Conservation (phyloP, 1,140 invertebrate species). For the Pristionchus pacificus region DNA sequence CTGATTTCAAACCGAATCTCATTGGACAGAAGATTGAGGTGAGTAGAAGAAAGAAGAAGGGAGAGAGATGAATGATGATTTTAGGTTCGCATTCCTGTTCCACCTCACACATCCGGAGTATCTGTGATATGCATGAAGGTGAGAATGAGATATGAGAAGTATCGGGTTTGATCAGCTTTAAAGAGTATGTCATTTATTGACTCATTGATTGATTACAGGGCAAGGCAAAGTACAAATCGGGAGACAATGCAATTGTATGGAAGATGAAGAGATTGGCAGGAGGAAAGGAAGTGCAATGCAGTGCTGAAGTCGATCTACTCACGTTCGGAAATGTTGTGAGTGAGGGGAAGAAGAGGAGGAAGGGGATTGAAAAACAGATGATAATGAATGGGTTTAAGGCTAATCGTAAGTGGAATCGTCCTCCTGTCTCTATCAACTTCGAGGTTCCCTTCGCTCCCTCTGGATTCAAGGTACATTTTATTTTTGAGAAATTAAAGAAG, state of each 20-base stretch:
- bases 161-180: too few species aligned
- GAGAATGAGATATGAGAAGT: neutral
- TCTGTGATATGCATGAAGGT: slow-evolving; percentile 90
- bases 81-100: slow-evolving; percentile 75
- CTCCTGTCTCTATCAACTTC: slow-evolving; percentile 99
- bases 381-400: slow-evolving; percentile 27
- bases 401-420: slow-evolving; percentile 98
- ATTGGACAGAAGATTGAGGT: slow-evolving; percentile 94
- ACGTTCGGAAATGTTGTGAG: slow-evolving; percentile 76
- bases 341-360: neutral
- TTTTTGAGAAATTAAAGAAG: too few species aligned
- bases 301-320: slow-evolving; percentile 92
- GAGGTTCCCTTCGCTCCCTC: slow-evolving; percentile 91
- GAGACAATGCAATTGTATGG: slow-evolving; percentile 98
- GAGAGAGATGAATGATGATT: slow-evolving; percentile 4
- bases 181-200: too few species aligned
- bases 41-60: slow-evolving; percentile 48
- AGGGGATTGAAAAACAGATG: neutral
- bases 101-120: slow-evolving; percentile 92
- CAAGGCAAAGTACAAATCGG: slow-evolving; percentile 97
- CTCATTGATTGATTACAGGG: slow-evolving; percentile 61
- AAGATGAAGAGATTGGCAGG: slow-evolving; percentile 99
- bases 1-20: slow-evolving; percentile 94
- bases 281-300: slow-evolving; percentile 97
- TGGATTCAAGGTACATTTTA: slow-evolving; percentile 75